phyloP scores from a whole-genome alignment of 1,140 invertebrate genomes.

The Achroia grisella region DNA sequence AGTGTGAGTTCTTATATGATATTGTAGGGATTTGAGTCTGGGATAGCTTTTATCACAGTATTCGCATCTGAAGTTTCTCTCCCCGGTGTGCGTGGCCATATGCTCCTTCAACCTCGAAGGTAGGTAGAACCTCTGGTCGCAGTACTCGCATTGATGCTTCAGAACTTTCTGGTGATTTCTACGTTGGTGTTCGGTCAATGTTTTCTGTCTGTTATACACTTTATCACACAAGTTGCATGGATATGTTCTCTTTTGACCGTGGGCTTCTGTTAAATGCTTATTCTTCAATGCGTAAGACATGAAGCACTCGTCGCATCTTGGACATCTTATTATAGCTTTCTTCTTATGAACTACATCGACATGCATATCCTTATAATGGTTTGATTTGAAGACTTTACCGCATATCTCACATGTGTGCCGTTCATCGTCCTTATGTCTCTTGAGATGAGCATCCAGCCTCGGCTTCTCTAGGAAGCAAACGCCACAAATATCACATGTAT shows the following conservation, averaged over 20 bases:
- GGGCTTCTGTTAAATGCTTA: constrained; percentile 57
- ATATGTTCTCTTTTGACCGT: constrained; percentile 57
- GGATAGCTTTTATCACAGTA: constrained; percentile 57
- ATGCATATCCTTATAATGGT: constrained; percentile 64
- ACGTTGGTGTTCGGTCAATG: constrained; percentile 56
- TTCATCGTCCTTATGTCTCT: constrained; percentile 53
- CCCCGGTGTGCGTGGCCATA: constrained; percentile 76
- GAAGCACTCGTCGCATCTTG: constrained; percentile 58
- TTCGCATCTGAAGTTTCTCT: constrained; percentile 75
- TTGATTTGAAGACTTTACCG: constrained; percentile 62
- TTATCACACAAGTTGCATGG: constrained; percentile 65
- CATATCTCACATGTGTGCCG: constrained; percentile 58
- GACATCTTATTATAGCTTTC: constrained; percentile 59
- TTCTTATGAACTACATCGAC: constrained; percentile 65
- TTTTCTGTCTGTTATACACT: constrained; percentile 63
- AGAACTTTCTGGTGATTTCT: constrained; percentile 58
- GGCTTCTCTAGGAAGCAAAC: constrained; percentile 60
- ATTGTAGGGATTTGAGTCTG: constrained; percentile 44
- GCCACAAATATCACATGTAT: constrained; percentile 59
- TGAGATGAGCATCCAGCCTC: constrained; percentile 49
- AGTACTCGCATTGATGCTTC: constrained; percentile 63
- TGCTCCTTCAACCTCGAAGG: constrained; percentile 62
- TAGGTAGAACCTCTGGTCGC: constrained; percentile 56
- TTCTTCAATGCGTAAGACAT: constrained; percentile 63
- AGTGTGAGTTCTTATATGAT: constrained; percentile 36